Evolutionary conservation across 2,113 vertebrate genomes (phyloP).

Genomic region (Tragelaphus strepsiceros): DNA sequence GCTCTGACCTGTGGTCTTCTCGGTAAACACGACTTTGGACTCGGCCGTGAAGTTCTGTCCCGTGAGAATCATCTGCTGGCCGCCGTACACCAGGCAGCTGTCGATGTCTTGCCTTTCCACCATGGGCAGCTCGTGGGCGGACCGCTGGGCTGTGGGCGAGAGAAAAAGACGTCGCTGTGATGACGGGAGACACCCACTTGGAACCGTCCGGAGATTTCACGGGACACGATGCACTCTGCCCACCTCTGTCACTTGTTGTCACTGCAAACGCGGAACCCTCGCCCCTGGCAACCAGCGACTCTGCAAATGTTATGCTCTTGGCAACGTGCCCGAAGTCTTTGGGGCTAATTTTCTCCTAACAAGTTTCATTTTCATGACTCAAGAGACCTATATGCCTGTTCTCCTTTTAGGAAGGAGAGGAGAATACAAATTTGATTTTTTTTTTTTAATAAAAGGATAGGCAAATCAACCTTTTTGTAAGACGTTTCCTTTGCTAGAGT

Average conservation of each 20-base stretch:
- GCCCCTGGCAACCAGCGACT: not conserved
- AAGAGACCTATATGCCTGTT: not conserved
- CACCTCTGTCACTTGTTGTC: not conserved
- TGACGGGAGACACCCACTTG: fast-evolving
- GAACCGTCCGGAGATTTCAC: fast-evolving
- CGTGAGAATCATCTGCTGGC: slow-evolving; percentile 97
- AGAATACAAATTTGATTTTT: no score
- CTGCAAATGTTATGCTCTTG: not conserved
- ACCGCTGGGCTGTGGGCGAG: slow-evolving; percentile 90
- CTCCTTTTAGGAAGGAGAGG: not conserved
- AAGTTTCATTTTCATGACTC: not conserved
- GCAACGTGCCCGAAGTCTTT: fast-evolving
- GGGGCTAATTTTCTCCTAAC: not conserved
- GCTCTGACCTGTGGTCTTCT: slow-evolving; percentile 93
- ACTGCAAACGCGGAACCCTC: fast-evolving
- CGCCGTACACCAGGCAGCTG: slow-evolving; percentile 93
- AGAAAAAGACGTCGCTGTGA: slow-evolving; percentile 22
- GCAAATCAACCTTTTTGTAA: fast-evolving
- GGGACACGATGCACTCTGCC: fast-evolving
- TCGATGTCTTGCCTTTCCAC: slow-evolving; percentile 97
- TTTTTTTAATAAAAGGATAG: not conserved
- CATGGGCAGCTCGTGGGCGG: slow-evolving; percentile 97
- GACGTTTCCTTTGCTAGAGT: no score
- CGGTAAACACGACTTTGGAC: slow-evolving; percentile 95
- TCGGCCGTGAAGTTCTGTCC: slow-evolving; percentile 98